Percentiles rank a stretch among this genome's conserved stretches.
phyloP scores from a whole-genome alignment of 2,888 invertebrate genomes.

The Morinoia aosen region DNA sequence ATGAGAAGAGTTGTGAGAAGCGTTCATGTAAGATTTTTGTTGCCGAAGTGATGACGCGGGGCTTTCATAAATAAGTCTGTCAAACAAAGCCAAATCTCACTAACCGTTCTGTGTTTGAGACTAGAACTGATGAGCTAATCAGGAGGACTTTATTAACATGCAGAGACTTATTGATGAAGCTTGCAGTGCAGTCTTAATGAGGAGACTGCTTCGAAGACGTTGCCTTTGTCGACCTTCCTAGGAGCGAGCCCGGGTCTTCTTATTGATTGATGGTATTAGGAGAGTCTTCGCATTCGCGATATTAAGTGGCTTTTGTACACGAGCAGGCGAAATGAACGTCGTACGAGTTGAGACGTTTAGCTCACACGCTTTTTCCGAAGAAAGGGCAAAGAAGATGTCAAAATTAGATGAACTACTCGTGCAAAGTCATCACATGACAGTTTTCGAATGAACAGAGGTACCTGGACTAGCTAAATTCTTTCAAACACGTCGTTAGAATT shows the following conservation, averaged over 20 bases:
- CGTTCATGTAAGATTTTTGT: background rate
- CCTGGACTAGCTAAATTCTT: background rate
- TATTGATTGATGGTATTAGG: slow-evolving; percentile 12
- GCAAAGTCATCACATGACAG: background rate
- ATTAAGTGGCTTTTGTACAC: slow-evolving; percentile 17
- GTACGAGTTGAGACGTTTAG: background rate
- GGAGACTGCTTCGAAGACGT: background rate
- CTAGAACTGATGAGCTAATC: slow-evolving; percentile 32
- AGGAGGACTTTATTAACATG: slow-evolving; percentile 50
- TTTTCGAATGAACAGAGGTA: background rate
- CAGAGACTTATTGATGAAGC: slow-evolving; percentile 45
- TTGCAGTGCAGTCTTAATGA: slow-evolving; percentile 28
- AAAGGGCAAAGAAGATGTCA: background rate
- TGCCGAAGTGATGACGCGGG: background rate
- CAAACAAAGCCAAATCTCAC: slow-evolving; percentile 13
- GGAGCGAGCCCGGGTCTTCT: background rate
- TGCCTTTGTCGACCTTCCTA: background rate
- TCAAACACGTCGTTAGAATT: background rate
- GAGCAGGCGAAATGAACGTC: background rate
- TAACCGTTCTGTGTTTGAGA: background rate
- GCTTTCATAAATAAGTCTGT: slow-evolving; percentile 23
- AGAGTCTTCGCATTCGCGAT: slow-evolving; percentile 10
- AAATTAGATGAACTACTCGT: background rate
- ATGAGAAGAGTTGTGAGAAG: background rate
- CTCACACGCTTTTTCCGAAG: background rate